Evolutionary conservation across 2,797 vertebrate genomes (phyloP).

Genomic region (Pangasius djambal): DNA sequence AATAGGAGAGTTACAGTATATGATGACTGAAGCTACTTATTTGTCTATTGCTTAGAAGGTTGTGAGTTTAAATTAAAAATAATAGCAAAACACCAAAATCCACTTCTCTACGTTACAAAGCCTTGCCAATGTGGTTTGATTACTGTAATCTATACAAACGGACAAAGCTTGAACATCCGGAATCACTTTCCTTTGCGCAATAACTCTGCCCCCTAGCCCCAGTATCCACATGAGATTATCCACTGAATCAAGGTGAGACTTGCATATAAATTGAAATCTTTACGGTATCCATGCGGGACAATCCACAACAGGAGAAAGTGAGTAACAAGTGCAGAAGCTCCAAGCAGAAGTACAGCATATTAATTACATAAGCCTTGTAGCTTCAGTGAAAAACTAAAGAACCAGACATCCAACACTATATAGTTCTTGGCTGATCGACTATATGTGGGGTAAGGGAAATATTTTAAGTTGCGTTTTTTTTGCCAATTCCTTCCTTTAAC

Average conservation of each 20-base stretch:
- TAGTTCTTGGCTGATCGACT: neutral
- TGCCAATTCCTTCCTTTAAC: neutral
- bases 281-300: neutral
- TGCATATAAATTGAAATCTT: neutral
- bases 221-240: neutral
- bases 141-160: neutral
- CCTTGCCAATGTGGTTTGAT: neutral
- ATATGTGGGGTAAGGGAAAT: neutral
- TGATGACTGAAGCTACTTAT: neutral
- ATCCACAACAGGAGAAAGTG: neutral
- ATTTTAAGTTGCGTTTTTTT: neutral
- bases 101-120: neutral
- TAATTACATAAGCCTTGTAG: neutral
- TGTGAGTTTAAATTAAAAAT: neutral
- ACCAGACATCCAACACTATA: neutral
- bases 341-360: neutral
- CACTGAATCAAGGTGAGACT: neutral
- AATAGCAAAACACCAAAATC: neutral
- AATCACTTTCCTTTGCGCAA: neutral
- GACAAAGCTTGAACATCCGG: neutral
- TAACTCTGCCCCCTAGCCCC: neutral
- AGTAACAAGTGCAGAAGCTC: neutral
- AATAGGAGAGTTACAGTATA: neutral
- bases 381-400: neutral
- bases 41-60: neutral